Evolutionary conservation across 2,113 vertebrate species (phyloP).

Genomic region (Polypterus senegalus): DNA sequence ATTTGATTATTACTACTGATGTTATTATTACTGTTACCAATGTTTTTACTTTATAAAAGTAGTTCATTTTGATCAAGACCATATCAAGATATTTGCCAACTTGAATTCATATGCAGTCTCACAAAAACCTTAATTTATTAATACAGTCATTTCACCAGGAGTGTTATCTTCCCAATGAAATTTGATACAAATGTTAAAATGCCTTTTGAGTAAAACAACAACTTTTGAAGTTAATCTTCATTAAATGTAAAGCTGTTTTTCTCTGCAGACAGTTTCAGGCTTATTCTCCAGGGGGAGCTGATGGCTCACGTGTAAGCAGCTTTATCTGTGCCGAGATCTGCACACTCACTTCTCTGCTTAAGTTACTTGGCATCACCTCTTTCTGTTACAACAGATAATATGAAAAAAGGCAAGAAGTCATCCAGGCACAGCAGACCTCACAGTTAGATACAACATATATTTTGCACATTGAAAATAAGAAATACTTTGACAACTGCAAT

Average conservation of each 20-base stretch:
- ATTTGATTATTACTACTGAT: not conserved
- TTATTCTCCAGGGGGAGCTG: not conserved
- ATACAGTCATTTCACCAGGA: too few relatives aligned
- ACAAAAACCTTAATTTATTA: too few relatives aligned
- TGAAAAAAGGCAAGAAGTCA: not conserved
- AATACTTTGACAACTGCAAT: not conserved
- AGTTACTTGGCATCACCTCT: not conserved
- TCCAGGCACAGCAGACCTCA: not conserved
- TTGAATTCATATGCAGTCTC: too few relatives aligned
- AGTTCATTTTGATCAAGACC: too few relatives aligned
- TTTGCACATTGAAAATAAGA: not conserved
- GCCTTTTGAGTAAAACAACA: too few relatives aligned
- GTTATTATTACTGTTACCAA: not conserved
- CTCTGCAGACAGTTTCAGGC: too few relatives aligned
- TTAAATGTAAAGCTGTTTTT: too few relatives aligned
- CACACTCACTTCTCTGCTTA: not conserved
- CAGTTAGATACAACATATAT: not conserved
- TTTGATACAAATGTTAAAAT: too few relatives aligned
- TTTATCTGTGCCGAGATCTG: not conserved
- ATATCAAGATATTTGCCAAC: too few relatives aligned
- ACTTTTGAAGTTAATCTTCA: too few relatives aligned
- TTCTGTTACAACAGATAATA: not conserved
- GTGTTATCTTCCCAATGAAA: too few relatives aligned
- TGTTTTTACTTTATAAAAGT: too few relatives aligned
- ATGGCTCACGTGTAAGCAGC: not conserved